A percentile compares a stretch with the other conserved stretches of the same genome.
These are phyloP conservation scores for Cheilosia soror DNA, from an alignment of 2,888 invertebrate genomes.

Conservation along the genomic window DNA sequence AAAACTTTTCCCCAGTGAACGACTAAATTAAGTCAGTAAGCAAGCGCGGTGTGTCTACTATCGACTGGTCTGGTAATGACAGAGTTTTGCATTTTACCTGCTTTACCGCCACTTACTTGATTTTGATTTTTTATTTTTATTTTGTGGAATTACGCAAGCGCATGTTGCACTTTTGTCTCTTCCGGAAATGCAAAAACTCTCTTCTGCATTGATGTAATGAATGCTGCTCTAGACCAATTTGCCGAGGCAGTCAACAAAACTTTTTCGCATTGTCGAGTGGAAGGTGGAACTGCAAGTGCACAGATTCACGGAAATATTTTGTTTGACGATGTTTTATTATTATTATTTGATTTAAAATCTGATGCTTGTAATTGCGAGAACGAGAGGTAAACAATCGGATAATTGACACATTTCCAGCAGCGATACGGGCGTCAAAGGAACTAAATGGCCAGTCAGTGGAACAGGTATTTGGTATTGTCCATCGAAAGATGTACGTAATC, in stretches of 20 bases:
- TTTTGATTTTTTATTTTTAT: constrained; percentile 19
- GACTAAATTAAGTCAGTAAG: constrained; percentile 27
- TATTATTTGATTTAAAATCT: constrained; percentile 1
- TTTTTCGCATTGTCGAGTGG: constrained; percentile 10
- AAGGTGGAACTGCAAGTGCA: not conserved
- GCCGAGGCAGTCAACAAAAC: not conserved
- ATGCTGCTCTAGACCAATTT: constrained; percentile 23
- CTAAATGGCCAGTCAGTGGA: constrained; percentile 48
- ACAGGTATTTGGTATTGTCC: constrained; percentile 20
- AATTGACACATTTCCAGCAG: constrained; percentile 33
- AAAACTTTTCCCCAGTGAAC: constrained; percentile 58
- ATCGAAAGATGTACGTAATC: constrained; percentile 18
- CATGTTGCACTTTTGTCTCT: constrained; percentile 33
- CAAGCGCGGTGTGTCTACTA: constrained; percentile 20
- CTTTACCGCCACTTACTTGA: constrained; percentile 15
- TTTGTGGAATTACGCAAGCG: constrained; percentile 46
- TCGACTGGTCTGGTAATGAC: constrained; percentile 31
- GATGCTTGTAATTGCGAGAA: constrained; percentile 1
- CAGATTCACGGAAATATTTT: constrained; percentile 46
- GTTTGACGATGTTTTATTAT: not conserved
- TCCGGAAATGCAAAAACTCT: constrained; percentile 67
- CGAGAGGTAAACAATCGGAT: constrained; percentile 3
- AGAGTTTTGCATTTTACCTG: constrained; percentile 22
- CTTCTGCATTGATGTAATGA: constrained; percentile 29
- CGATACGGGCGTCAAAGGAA: constrained; percentile 2